phyloP scores from a whole-genome alignment of 2,888 invertebrate genomes.

The Eristalis tenax region DNA sequence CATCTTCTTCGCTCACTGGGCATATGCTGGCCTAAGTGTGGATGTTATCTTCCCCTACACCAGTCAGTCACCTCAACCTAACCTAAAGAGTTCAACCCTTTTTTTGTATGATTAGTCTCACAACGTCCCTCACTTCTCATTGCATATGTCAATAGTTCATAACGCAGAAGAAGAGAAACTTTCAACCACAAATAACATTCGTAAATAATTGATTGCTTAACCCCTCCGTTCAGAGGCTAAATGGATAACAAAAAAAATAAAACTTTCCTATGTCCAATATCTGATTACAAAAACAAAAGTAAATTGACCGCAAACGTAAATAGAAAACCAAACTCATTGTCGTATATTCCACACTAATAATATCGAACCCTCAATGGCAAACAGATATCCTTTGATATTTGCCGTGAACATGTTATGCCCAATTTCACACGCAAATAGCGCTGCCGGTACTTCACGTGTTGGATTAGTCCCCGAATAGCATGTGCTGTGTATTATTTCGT shows the following conservation, averaged over 20 bases:
- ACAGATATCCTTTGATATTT: conserved; percentile 6
- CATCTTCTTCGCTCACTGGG: too few relatives aligned
- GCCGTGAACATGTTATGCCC: conserved; percentile 2
- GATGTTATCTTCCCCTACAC: too few relatives aligned
- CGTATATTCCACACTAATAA: neutral
- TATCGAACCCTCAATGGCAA: neutral
- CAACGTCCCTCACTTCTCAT: neutral
- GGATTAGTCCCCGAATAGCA: conserved; percentile 28
- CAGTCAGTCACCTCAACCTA: too few relatives aligned
- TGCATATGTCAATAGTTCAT: neutral
- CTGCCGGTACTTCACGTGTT: neutral
- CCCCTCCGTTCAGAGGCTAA: neutral
- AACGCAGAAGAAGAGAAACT: neutral
- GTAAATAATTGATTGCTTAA: neutral
- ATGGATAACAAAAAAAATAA: neutral
- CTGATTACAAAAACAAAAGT: neutral
- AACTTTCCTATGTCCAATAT: neutral
- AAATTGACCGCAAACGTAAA: conserved; percentile 10
- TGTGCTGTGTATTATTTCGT: conserved; percentile 30
- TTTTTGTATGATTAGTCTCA: too few relatives aligned
- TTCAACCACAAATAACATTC: neutral
- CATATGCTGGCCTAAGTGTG: too few relatives aligned
- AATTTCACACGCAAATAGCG: conserved; percentile 34
- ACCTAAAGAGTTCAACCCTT: too few relatives aligned
- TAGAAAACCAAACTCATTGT: conserved; percentile 9